Conservation (phyloP, 2,888 invertebrate genomes). For the Pelosia muscerda region DNA sequence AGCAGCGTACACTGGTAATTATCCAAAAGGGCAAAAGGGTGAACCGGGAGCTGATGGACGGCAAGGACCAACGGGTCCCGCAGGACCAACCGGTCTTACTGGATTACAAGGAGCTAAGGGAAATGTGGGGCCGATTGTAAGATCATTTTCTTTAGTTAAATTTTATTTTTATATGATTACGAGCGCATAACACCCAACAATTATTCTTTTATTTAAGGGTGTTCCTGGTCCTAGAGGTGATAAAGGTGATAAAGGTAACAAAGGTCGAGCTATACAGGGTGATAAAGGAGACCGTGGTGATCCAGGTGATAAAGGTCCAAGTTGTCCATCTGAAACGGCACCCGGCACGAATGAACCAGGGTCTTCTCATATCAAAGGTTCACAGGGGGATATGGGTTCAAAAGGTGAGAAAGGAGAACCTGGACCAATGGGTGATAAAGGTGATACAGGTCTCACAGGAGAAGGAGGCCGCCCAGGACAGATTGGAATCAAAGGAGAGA, state of each 20-base stretch:
- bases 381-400: conserved; percentile 84
- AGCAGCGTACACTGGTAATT: conserved; percentile 90
- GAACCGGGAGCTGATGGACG: conserved; percentile 93
- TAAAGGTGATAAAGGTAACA: conserved; percentile 89
- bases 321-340: conserved; percentile 63
- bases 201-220: conserved; percentile 82
- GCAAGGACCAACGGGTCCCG: conserved; percentile 88
- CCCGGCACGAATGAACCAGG: conserved; percentile 73
- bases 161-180: neutral
- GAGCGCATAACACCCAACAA: neutral
- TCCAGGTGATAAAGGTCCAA: conserved; percentile 82
- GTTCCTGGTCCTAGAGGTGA: conserved; percentile 89
- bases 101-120: conserved; percentile 89
- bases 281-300: conserved; percentile 89
- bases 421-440: conserved; percentile 89
- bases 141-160: conserved; percentile 1
- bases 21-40: conserved; percentile 94
- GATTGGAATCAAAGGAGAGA: conserved; percentile 93
- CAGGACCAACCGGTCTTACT: conserved; percentile 88
- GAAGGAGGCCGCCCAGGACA: conserved; percentile 89
- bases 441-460: conserved; percentile 90
- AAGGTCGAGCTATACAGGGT: conserved; percentile 84
- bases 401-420: conserved; percentile 88
- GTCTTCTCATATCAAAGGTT: conserved; percentile 64
- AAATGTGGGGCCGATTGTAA: conserved; percentile 87